Conservation (phyloP, 2,113 vertebrate species). For the Myrmecophaga tridactyla region DNA sequence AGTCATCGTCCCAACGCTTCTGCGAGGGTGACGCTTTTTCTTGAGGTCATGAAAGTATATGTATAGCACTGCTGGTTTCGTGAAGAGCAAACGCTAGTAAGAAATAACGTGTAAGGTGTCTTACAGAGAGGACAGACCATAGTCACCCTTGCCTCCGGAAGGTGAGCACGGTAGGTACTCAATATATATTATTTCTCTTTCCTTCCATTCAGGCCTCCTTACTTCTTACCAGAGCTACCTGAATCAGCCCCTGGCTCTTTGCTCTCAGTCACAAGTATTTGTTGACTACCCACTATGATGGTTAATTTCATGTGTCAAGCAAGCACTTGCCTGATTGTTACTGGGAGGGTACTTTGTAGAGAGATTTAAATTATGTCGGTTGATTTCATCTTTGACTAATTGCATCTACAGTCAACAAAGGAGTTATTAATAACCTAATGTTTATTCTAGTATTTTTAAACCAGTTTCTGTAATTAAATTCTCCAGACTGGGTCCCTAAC, state of each 20-base stretch:
- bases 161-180: background rate
- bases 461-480: no score
- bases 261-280: background rate
- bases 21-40: accelerated
- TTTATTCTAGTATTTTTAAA: background rate
- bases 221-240: background rate
- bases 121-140: background rate
- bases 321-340: no score
- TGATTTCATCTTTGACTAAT: no score
- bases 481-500: background rate
- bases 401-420: no score
- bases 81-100: background rate
- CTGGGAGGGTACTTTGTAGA: no score
- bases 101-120: accelerated
- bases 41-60: accelerated
- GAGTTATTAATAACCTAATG: background rate
- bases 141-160: accelerated
- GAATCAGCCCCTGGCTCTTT: background rate
- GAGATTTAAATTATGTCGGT: no score
- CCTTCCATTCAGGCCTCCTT: background rate
- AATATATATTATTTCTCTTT: background rate
- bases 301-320: no score
- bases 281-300: no score
- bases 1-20: accelerated
- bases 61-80: background rate